These are phyloP conservation scores for Trachythela sp. DNA, from an alignment of 64 coral and sea anemone species.

Conservation along the genomic window DNA sequence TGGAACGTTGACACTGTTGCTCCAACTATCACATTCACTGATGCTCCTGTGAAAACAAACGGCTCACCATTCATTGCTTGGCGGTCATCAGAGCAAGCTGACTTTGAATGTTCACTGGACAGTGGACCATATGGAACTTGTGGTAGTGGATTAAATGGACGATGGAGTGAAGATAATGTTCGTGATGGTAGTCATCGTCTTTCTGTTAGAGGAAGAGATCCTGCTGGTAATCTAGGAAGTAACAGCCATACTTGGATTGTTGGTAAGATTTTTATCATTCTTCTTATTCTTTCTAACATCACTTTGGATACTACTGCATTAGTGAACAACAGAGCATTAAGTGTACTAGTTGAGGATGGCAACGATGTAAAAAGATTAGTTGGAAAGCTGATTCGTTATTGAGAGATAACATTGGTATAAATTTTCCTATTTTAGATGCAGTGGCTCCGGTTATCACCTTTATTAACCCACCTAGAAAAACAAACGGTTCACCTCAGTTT, in stretches of 20 bases:
- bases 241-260: neutral
- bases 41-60: neutral
- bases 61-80: neutral
- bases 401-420: neutral
- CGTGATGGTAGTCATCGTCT: neutral
- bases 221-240: neutral
- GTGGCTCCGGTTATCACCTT: neutral
- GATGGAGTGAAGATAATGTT: neutral
- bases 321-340: neutral
- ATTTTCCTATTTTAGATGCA: neutral
- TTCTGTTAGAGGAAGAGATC: neutral
- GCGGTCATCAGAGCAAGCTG: constrained; percentile 1
- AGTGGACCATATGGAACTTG: neutral
- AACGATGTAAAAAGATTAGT: no score
- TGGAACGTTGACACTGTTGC: neutral
- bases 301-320: neutral
- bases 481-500: no score
- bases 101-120: neutral
- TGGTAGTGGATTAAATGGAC: neutral
- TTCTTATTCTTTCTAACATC: neutral
- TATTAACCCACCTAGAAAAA: no score
- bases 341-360: no score
- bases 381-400: no score
- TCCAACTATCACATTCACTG: neutral
- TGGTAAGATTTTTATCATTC: neutral